These are phyloP conservation scores for Spea multiplicata DNA, from an alignment of 2,113 vertebrate species.

Conservation along the genomic window DNA sequence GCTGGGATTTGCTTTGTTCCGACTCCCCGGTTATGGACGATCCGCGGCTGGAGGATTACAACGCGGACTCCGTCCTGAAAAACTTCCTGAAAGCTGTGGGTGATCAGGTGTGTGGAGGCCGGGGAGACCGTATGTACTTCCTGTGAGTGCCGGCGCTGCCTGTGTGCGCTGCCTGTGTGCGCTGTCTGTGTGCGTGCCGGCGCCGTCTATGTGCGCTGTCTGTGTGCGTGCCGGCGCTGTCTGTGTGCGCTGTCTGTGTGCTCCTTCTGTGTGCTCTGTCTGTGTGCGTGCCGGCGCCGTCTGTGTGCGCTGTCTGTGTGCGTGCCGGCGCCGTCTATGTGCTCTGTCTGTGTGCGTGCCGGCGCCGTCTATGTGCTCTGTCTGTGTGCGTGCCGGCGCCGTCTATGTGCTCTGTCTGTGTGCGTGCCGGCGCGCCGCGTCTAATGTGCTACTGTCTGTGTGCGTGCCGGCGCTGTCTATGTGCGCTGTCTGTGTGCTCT, in stretches of 20 bases:
- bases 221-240: too few species aligned
- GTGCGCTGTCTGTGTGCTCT: background rate
- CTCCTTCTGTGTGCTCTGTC: background rate
- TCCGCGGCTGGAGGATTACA: constrained; percentile 76
- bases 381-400: background rate
- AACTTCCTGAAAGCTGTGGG: constrained; percentile 65
- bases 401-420: background rate
- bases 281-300: background rate
- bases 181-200: background rate
- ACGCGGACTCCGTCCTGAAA: constrained; percentile 68
- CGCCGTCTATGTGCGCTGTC: too few species aligned
- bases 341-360: background rate
- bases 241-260: background rate
- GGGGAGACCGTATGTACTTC: background rate
- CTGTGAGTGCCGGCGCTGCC: background rate
- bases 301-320: background rate
- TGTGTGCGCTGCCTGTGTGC: background rate
- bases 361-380: background rate
- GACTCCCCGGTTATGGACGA: constrained; percentile 82
- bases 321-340: background rate
- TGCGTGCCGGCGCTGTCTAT: too few species aligned
- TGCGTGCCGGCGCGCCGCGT: too few species aligned
- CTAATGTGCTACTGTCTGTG: background rate
- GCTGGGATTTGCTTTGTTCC: constrained; percentile 82
- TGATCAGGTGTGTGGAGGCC: constrained; percentile 64